Conservation (phyloP, 2,888 invertebrate species). For the Rotaria macrura region DNA sequence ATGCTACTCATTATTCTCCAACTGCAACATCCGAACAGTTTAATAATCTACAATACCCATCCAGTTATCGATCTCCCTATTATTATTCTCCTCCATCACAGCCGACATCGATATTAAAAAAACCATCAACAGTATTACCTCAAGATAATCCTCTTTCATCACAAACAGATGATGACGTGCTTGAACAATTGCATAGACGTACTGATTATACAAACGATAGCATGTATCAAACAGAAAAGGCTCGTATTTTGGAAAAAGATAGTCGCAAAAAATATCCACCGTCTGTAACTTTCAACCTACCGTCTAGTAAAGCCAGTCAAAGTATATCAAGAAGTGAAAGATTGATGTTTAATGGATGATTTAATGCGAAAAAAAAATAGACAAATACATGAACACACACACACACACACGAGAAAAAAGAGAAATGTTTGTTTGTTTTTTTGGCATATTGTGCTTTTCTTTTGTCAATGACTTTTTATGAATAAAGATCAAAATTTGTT, state of each 20-base stretch:
- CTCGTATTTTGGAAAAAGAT: background rate
- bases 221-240: background rate
- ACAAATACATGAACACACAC: background rate
- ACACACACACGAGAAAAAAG: background rate
- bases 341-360: background rate
- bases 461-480: background rate
- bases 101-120: background rate
- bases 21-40: too few relatives aligned
- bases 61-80: too few relatives aligned
- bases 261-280: background rate
- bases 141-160: background rate
- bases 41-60: too few relatives aligned
- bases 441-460: background rate
- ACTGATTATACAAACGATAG: background rate
- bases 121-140: background rate
- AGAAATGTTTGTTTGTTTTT: background rate
- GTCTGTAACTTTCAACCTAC: background rate
- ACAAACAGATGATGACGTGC: background rate
- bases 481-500: background rate
- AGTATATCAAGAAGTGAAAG: background rate
- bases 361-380: background rate
- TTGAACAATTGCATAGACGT: constrained; percentile 7
- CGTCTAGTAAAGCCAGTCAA: background rate
- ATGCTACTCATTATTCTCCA: too few relatives aligned
- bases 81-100: background rate